These are phyloP conservation scores for Platanista minor DNA, from an alignment of 2,113 vertebrate genomes.

Conservation along the genomic window DNA sequence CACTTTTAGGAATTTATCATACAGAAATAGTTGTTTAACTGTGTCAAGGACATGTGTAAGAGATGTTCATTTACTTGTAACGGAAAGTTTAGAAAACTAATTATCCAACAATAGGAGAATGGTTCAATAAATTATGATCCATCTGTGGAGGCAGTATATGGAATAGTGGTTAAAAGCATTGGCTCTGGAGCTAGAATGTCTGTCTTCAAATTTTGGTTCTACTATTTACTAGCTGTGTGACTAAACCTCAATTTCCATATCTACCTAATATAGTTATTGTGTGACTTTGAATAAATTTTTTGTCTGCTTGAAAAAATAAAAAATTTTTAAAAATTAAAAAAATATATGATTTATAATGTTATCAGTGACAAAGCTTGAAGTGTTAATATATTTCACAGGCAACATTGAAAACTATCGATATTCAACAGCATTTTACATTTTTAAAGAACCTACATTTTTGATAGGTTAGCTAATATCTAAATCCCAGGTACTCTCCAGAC, in stretches of 20 bases:
- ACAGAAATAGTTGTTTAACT: background rate
- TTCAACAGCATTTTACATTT: background rate
- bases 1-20: background rate
- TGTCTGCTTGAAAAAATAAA: background rate
- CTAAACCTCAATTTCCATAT: background rate
- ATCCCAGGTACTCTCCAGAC: constrained; percentile 32
- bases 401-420: background rate
- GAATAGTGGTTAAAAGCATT: background rate
- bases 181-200: background rate
- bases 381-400: background rate
- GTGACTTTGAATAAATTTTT: background rate
- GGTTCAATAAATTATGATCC: background rate
- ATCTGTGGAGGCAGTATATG: background rate
- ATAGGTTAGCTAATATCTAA: constrained; percentile 7
- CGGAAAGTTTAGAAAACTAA: background rate
- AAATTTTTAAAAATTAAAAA: no score
- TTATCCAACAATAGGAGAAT: background rate
- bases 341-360: background rate
- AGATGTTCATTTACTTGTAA: background rate
- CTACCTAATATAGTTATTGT: background rate
- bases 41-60: background rate
- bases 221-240: background rate
- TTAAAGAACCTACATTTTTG: background rate
- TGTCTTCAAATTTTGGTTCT: background rate
- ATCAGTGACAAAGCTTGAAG: background rate